These are phyloP conservation scores for Platyrinchus mystaceus DNA, from an alignment of 2,797 vertebrate species.

Conservation along the genomic window DNA sequence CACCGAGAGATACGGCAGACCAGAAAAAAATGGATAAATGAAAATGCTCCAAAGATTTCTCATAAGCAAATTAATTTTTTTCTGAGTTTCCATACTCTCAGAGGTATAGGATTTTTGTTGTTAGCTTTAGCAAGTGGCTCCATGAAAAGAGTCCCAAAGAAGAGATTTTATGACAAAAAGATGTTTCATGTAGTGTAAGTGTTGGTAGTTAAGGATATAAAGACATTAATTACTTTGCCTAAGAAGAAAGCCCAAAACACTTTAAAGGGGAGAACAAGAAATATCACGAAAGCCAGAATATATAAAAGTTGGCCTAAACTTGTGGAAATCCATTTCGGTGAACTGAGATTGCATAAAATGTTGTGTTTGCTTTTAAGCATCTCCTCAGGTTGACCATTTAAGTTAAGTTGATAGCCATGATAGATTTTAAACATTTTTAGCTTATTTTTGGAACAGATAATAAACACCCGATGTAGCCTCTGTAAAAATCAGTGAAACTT, in stretches of 20 bases:
- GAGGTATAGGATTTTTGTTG: not conserved
- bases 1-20: not conserved
- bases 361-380: not conserved
- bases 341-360: not conserved
- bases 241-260: not conserved
- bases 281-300: accelerated
- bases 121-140: not conserved
- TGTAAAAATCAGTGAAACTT: not conserved
- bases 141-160: not conserved
- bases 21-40: not conserved
- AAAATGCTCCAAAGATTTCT: not conserved
- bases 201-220: not conserved
- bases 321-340: not conserved
- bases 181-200: not conserved
- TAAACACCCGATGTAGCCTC: not conserved
- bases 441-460: not conserved
- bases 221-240: not conserved
- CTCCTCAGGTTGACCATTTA: not conserved
- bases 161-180: not conserved
- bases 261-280: not conserved
- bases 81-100: not conserved
- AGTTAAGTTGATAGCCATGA: not conserved
- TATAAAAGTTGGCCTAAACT: not conserved
- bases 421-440: not conserved
- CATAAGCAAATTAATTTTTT: not conserved